These are phyloP conservation scores for Drosophila saltans DNA, from an alignment of 1,140 invertebrate genomes.

Conservation along the genomic window DNA sequence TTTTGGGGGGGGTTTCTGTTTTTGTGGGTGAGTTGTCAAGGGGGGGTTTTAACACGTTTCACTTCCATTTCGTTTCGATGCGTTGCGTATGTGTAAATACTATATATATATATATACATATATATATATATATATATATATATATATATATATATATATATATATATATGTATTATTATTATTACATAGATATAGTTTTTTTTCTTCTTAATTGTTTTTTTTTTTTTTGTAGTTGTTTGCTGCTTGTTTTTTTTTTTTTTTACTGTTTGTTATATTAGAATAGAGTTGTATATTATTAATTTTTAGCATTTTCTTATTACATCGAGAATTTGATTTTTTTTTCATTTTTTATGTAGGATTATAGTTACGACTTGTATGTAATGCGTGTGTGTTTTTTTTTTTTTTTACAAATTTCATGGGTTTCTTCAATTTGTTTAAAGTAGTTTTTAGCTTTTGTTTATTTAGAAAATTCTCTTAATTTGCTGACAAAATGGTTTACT, in stretches of 20 bases:
- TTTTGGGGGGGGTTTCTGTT: constrained; percentile 16
- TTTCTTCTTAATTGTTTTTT: not conserved
- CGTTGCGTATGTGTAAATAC: constrained; percentile 21
- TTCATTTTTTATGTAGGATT: not conserved
- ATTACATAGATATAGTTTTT: constrained; percentile 2
- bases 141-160: constrained; percentile 10
- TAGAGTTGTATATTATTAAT: constrained; percentile 5
- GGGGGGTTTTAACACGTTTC: constrained; percentile 24
- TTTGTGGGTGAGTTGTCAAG: not conserved
- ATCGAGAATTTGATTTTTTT: not conserved
- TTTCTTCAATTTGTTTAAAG: constrained; percentile 13
- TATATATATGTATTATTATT: constrained; percentile 17
- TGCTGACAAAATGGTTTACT: constrained; percentile 50
- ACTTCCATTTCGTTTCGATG: constrained; percentile 47
- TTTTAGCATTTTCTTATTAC: constrained; percentile 3
- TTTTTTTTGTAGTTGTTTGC: constrained; percentile 6
- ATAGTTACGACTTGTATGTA: not conserved
- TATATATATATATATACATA: constrained; percentile 5
- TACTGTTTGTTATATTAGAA: not conserved
- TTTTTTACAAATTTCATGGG: constrained; percentile 14
- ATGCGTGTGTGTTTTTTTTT: constrained; percentile 10
- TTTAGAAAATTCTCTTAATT: constrained; percentile 45
- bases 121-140: constrained; percentile 15
- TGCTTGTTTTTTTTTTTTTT: not conserved
- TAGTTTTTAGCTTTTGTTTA: constrained; percentile 13